phyloP scores from a whole-genome alignment of 2,797 vertebrate species.

The Mormyrops attenuatus region DNA sequence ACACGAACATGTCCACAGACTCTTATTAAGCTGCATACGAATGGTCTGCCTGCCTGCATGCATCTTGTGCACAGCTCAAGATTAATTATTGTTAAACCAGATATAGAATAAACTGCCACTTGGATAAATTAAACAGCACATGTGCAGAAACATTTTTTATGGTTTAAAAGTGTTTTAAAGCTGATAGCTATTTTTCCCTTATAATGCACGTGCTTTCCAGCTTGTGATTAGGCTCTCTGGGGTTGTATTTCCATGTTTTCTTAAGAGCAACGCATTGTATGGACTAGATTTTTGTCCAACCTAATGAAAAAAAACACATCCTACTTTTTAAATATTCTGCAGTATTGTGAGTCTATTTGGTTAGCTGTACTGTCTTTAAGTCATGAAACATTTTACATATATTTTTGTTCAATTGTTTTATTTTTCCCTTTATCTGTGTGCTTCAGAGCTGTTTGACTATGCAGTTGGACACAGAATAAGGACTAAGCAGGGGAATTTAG shows the following conservation, averaged over 20 bases:
- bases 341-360: not conserved
- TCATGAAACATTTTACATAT: not conserved
- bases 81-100: not conserved
- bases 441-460: not conserved
- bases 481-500: not conserved
- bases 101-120: not conserved
- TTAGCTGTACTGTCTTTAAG: not conserved
- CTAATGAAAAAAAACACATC: not conserved
- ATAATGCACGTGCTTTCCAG: not conserved
- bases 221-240: not conserved
- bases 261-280: not conserved
- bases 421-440: not conserved
- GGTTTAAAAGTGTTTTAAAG: not conserved
- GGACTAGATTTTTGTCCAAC: not conserved
- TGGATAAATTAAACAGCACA: not conserved
- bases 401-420: not conserved
- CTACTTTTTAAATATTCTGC: not conserved
- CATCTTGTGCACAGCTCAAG: not conserved
- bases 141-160: not conserved
- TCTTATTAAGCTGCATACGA: not conserved
- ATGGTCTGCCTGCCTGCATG: not conserved
- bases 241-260: not conserved
- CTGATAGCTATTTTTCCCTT: not conserved
- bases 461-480: not conserved
- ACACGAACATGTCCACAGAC: not conserved